These are phyloP conservation scores for Microcebus tavaratra DNA, from an alignment of 2,113 vertebrate genomes.

Conservation along the genomic window DNA sequence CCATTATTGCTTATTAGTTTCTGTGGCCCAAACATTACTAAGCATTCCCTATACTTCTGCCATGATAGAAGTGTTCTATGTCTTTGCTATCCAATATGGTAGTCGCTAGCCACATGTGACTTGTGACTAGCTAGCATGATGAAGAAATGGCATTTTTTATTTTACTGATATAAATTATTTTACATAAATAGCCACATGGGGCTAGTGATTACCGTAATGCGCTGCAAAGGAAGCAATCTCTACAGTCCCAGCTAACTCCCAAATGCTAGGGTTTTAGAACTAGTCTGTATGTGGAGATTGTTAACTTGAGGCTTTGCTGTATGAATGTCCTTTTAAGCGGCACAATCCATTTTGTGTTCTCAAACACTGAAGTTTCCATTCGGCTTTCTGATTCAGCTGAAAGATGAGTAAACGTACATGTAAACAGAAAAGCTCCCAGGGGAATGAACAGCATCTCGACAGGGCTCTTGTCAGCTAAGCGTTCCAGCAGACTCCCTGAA, in stretches of 20 bases:
- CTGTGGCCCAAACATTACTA: background rate
- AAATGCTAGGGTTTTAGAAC: background rate
- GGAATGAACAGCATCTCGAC: background rate
- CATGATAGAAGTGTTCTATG: background rate
- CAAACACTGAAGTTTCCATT: conserved; percentile 48
- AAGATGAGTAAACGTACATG: conserved; percentile 42
- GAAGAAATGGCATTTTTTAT: background rate
- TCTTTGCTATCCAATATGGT: background rate
- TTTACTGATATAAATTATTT: conserved; percentile 31
- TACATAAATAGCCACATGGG: background rate
- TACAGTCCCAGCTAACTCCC: background rate
- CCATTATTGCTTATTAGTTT: conserved; percentile 29
- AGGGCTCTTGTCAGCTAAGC: conserved; percentile 45
- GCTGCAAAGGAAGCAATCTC: background rate
- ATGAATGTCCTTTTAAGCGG: background rate
- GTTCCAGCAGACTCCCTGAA: conserved; percentile 15
- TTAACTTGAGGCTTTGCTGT: background rate
- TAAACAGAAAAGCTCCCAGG: conserved; percentile 36
- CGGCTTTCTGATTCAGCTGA: conserved; percentile 38
- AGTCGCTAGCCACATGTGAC: background rate
- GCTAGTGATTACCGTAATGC: background rate
- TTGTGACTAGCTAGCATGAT: background rate
- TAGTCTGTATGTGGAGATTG: background rate
- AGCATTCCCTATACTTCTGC: background rate
- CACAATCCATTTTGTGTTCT: conserved; percentile 45